Conservation (phyloP, 2,888 invertebrate genomes). For the Oxyscelio sp. region DNA sequence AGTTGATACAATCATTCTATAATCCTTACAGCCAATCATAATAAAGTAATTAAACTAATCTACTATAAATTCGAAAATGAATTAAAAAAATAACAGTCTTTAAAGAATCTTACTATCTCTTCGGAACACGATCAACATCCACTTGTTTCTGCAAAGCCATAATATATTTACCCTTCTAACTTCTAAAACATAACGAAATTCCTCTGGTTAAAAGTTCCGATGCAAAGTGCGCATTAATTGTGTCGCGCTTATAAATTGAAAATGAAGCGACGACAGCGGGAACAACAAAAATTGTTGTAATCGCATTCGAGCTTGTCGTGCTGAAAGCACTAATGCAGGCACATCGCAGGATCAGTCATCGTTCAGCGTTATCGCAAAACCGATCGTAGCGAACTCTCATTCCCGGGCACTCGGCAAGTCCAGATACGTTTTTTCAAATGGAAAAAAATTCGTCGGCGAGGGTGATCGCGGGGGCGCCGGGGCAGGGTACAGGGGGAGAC, state of each 20-base stretch:
- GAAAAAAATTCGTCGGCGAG: slow-evolving; percentile 87
- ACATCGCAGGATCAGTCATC: slow-evolving; percentile 83
- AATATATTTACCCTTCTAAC: no score
- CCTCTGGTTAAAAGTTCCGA: background rate
- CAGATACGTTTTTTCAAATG: slow-evolving; percentile 88
- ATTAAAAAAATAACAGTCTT: no score
- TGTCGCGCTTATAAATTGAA: slow-evolving; percentile 44
- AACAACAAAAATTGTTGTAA: slow-evolving; percentile 70
- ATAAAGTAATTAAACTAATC: no score
- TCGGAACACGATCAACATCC: no score
- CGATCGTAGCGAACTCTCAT: slow-evolving; percentile 87
- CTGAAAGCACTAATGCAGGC: slow-evolving; percentile 68
- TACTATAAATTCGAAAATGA: no score
- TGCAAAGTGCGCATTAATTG: slow-evolving; percentile 14
- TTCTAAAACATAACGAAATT: background rate
- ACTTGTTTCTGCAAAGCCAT: no score
- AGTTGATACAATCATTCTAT: no score
- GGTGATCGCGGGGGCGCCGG: slow-evolving; percentile 84
- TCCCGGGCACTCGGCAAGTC: slow-evolving; percentile 86
- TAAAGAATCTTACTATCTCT: no score
- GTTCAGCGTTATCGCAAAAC: slow-evolving; percentile 85
- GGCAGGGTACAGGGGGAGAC: slow-evolving; percentile 58
- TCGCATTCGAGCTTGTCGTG: slow-evolving; percentile 66
- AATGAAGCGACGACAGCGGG: slow-evolving; percentile 45
- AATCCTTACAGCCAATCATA: no score